phyloP scores from a whole-genome alignment of 2,113 vertebrate genomes.

The Chionodraco myersi region DNA sequence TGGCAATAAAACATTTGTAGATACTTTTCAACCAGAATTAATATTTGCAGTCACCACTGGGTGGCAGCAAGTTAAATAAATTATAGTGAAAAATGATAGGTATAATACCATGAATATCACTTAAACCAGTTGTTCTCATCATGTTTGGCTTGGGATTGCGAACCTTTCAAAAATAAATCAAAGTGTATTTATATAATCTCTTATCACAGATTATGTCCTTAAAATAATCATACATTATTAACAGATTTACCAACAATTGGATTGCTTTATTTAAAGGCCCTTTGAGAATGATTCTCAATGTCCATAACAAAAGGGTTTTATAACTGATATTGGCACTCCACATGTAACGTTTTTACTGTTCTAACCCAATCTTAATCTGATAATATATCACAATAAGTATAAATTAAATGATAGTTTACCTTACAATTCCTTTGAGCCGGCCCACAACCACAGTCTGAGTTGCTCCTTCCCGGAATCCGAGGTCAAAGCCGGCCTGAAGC shows the following conservation, averaged over 20 bases:
- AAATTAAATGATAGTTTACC: conserved; percentile 76
- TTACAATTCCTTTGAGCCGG: conserved; percentile 89
- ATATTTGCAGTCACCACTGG: too few relatives aligned
- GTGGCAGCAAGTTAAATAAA: too few relatives aligned
- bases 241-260: not conserved
- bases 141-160: not conserved
- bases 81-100: too few relatives aligned
- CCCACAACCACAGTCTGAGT: conserved; percentile 84
- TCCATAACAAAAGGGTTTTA: too few relatives aligned
- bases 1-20: too few relatives aligned
- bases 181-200: not conserved
- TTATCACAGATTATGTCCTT: not conserved
- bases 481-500: conserved; percentile 90
- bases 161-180: too few relatives aligned
- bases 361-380: not conserved
- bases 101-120: not conserved
- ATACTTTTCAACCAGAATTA: too few relatives aligned
- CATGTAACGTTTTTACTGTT: not conserved
- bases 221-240: not conserved
- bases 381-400: not conserved
- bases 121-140: not conserved
- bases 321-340: not conserved
- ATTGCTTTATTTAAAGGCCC: not conserved
- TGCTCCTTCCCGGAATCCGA: conserved; percentile 89
- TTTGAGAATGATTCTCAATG: not conserved